A percentile compares a stretch with the other conserved stretches of the same genome.
phyloP scores from a whole-genome alignment of 2,113 vertebrate species.

The Stigmatopora argus region DNA sequence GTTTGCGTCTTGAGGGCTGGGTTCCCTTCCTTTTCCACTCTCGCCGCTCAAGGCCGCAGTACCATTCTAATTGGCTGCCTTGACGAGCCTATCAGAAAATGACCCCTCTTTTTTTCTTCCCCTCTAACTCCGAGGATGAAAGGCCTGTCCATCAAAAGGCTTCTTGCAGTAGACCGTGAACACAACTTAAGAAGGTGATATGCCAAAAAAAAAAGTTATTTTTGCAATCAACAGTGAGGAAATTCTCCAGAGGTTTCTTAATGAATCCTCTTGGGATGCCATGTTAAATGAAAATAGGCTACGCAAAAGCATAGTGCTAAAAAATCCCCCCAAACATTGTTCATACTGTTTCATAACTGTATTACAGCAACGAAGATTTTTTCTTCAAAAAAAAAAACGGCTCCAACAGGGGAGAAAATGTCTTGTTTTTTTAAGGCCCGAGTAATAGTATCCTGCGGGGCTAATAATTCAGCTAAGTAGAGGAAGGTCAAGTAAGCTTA shows the following conservation, averaged over 20 bases:
- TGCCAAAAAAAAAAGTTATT: constrained; percentile 63
- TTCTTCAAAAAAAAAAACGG: neutral
- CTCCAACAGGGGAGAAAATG: constrained; percentile 58
- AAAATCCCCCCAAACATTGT: neutral
- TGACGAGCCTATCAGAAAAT: constrained; percentile 46
- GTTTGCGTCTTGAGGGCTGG: constrained; percentile 45
- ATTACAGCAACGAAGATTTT: neutral
- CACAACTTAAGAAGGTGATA: constrained; percentile 51
- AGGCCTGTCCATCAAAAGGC: constrained; percentile 29
- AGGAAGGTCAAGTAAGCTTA: constrained; percentile 71
- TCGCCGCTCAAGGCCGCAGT: constrained; percentile 22
- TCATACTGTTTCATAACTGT: neutral
- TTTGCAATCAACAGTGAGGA: constrained; percentile 75
- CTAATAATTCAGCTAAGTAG: constrained; percentile 66
- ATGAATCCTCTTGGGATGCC: constrained; percentile 74
- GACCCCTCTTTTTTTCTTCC: neutral
- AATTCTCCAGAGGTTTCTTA: constrained; percentile 68
- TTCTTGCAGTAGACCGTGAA: constrained; percentile 44
- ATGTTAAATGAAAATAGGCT: constrained; percentile 73
- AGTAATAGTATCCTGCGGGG: constrained; percentile 63
- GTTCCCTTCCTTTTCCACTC: constrained; percentile 42
- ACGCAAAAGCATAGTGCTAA: constrained; percentile 59
- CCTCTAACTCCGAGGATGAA: neutral
- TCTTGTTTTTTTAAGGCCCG: constrained; percentile 76
- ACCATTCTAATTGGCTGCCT: constrained; percentile 60